Evolutionary conservation across 2,113 vertebrate genomes (phyloP).

Genomic region (Alligator mississippiensis): DNA sequence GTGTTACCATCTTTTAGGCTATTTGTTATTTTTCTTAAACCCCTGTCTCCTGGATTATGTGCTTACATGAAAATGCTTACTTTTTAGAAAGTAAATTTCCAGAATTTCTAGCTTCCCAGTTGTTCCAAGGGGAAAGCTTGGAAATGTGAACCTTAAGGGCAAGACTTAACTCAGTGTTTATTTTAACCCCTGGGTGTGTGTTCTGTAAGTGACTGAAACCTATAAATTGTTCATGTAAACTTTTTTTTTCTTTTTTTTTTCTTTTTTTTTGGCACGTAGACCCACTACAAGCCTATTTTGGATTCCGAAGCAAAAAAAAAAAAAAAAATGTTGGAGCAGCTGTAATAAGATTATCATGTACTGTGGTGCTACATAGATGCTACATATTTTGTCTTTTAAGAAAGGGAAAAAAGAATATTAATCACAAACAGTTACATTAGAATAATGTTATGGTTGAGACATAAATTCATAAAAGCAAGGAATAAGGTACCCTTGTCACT

Average conservation of each 20-base stretch:
- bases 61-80: not conserved
- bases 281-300: not conserved
- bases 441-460: conserved; percentile 66
- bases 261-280: not conserved
- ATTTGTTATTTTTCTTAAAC: not conserved
- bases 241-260: no score
- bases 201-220: no score
- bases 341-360: fast-evolving
- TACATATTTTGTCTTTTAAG: not conserved
- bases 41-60: not conserved
- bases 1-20: not conserved
- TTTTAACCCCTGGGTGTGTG: no score
- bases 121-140: not conserved
- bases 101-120: not conserved
- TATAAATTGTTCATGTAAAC: no score
- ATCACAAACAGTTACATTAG: conserved; percentile 68
- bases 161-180: not conserved
- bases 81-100: not conserved
- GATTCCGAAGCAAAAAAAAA: not conserved
- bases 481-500: not conserved
- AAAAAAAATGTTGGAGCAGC: not conserved
- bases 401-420: conserved; percentile 38
- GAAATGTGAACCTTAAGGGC: conserved; percentile 3
- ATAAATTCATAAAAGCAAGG: conserved; percentile 57
- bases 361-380: fast-evolving